Evolutionary conservation across 2,888 invertebrate genomes (phyloP).

Genomic region (Caenorhabditis auriculariae): DNA sequence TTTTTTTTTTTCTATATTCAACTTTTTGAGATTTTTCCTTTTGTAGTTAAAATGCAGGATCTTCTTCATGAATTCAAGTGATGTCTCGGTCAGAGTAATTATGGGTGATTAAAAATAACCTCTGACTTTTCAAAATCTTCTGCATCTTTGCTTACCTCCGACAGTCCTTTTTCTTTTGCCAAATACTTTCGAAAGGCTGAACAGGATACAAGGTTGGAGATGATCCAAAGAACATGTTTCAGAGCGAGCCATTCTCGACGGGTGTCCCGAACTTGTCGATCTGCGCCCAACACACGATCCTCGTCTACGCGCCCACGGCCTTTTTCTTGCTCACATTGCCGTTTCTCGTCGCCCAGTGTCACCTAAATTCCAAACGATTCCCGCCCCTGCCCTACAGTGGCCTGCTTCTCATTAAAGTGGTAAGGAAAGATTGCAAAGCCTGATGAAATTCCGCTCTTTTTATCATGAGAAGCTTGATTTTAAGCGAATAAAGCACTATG

Average conservation of each 20-base stretch:
- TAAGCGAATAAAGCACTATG: neutral
- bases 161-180: too few species aligned
- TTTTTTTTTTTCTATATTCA: too few species aligned
- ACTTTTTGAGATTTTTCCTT: too few species aligned
- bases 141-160: too few species aligned
- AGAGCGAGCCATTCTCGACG: conserved; percentile 23
- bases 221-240: neutral
- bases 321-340: conserved; percentile 41
- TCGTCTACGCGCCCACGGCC: conserved; percentile 52
- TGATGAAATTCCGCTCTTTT: neutral
- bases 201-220: neutral
- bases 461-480: neutral
- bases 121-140: too few species aligned
- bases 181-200: too few species aligned
- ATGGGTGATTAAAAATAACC: too few species aligned
- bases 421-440: conserved; percentile 4
- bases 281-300: conserved; percentile 57
- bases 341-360: conserved; percentile 23
- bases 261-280: conserved; percentile 51
- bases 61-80: too few species aligned
- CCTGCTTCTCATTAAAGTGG: conserved; percentile 21
- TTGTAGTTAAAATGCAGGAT: too few species aligned
- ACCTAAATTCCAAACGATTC: conserved; percentile 16
- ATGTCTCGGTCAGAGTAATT: too few species aligned
- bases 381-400: conserved; percentile 12